Evolutionary conservation across 2,888 invertebrate species (phyloP), one percentile per base, ranked within the genome.

Genomic region (Pristionchus fissidentatus): DNA sequence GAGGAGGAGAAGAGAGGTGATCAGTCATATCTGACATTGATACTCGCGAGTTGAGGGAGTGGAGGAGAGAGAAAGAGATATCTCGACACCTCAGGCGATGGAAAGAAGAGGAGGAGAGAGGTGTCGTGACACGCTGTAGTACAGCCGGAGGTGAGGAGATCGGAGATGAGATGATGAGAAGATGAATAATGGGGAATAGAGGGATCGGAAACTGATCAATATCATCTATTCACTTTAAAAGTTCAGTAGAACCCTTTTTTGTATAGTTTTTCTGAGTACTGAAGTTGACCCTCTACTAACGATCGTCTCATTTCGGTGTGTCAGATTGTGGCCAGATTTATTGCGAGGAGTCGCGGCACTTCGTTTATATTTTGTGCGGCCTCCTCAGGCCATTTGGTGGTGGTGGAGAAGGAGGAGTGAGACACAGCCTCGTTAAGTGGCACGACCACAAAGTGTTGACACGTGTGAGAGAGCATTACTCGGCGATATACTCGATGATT

Each of bases 1-100:
- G 62, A n/a, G 62, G 38, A 35, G 38, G 62, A 60, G 29, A 60
- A 32, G 60, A 60, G 60, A 19, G 43, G 70, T 70, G 70, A 70
- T 70, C 70, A 70, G 70, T 70, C 70, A 70, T 70, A 70, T 70
- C 41, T 26, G 70, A 70, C 70, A 70, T 70, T n/a, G 70, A 70
- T 41, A 70, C 70, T 41, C 70, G 29, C 60, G n/a, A n/a, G n/a
- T n/a, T n/a, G n/a, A 29, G 60, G 60, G 60, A 60, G 60, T n/a
- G n/a, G n/a, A n/a, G 41, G 70, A 70, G 70, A 26, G 41, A n/a
- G 43, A 8, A 41, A 8, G 22, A 66, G 70, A 70, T 70, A 41
- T 70, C 70, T 41, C 70, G 38, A 41, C 70, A 70, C 43, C 70
- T 41, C 41, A 41, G 26, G 70, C 38, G n/a, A n/a, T n/a, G n/a